Percentiles rank a stretch among this genome's conserved stretches.
Evolutionary conservation across 2,797 vertebrate genomes (phyloP).

Genomic region (Sternotherus odoratus): DNA sequence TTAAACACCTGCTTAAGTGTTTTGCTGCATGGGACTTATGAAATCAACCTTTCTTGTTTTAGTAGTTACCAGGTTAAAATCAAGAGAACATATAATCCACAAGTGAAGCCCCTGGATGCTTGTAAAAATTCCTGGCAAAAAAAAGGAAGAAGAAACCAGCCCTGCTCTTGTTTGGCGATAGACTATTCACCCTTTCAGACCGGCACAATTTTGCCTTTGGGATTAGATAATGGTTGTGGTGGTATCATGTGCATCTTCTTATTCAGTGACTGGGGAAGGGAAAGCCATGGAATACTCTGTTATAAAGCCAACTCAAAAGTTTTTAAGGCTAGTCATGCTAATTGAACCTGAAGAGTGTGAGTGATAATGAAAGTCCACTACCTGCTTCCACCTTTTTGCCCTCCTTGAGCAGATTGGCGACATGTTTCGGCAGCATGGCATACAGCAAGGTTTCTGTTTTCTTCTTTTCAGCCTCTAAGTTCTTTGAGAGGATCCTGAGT

Average conservation of each 20-base stretch:
- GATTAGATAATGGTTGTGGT: background rate
- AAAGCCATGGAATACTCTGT: background rate
- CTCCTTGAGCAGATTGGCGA: conserved; percentile 87
- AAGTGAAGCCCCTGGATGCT: background rate
- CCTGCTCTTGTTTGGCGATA: background rate
- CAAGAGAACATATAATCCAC: background rate
- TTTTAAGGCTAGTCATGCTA: background rate
- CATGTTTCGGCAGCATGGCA: conserved; percentile 83
- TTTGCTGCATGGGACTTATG: background rate
- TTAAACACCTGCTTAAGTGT: background rate
- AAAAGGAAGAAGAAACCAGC: background rate
- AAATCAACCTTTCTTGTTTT: background rate
- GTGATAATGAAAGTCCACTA: conserved; percentile 17
- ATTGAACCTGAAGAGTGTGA: background rate
- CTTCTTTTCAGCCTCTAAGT: conserved; percentile 84
- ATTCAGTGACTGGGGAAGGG: background rate
- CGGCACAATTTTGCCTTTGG: background rate
- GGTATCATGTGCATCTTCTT: background rate
- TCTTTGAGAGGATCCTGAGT: conserved; percentile 82
- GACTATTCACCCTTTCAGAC: background rate
- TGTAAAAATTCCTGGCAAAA: no score
- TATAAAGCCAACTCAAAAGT: background rate
- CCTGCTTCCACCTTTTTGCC: conserved; percentile 83
- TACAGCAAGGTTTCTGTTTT: conserved; percentile 86
- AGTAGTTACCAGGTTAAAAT: background rate